Conservation (phyloP, 2,113 vertebrate genomes). For the Toxotes jaculatrix region DNA sequence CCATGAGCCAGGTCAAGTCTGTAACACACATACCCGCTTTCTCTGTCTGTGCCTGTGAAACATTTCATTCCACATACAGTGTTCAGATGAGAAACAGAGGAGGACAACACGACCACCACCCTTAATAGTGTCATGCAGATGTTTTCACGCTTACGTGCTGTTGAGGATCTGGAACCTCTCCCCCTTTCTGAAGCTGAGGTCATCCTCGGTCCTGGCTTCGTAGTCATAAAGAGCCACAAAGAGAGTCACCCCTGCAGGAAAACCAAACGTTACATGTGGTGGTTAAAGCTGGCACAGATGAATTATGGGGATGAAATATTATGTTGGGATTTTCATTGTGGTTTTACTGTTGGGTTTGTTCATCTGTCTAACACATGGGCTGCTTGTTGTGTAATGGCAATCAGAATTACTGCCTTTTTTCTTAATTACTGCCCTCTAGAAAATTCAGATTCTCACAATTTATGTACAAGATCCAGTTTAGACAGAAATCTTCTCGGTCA, state of each 20-base stretch:
- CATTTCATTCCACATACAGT: slow-evolving; percentile 13
- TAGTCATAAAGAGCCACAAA: slow-evolving; percentile 99
- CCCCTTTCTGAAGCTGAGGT: slow-evolving; percentile 99
- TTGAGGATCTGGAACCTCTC: slow-evolving; percentile 99
- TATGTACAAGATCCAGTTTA: neutral
- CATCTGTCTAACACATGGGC: slow-evolving; percentile 40
- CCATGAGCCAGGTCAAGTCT: neutral
- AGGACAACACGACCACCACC: slow-evolving; percentile 49
- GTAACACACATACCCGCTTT: neutral
- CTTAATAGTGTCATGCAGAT: slow-evolving; percentile 68
- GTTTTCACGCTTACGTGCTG: slow-evolving; percentile 94
- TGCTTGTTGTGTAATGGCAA: neutral
- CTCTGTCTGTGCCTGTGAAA: neutral
- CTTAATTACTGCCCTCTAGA: slow-evolving; percentile 14
- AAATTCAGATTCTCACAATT: slow-evolving; percentile 1
- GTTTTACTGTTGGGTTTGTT: slow-evolving; percentile 6
- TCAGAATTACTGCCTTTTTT: neutral
- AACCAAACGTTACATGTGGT: slow-evolving; percentile 4
- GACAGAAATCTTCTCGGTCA: neutral
- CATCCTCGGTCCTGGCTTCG: slow-evolving; percentile 97
- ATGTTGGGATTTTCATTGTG: slow-evolving; percentile 5
- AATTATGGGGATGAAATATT: neutral
- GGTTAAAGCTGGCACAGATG: neutral
- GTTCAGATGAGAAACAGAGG: slow-evolving; percentile 43
- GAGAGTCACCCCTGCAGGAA: slow-evolving; percentile 93